Evolutionary conservation across 2,888 invertebrate genomes (phyloP), one percentile per base, ranked within the genome.

Genomic region (Aleiodes leptofemur): DNA sequence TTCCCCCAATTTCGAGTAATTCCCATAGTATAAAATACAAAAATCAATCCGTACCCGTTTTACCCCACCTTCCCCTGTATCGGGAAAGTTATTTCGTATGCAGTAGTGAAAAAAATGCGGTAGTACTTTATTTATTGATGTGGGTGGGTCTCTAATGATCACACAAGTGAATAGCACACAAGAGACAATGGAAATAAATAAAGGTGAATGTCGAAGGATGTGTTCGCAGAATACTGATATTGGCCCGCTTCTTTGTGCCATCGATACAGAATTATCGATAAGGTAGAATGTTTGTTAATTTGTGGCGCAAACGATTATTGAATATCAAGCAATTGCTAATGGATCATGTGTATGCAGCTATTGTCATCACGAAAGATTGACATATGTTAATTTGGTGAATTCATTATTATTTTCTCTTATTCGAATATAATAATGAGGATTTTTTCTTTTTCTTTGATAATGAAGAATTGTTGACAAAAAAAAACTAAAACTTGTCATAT

Each of bases 191-290:
- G 31, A 13, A 31, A n/a, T n/a, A n/a, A 23, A 23, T 31, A 14
- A n/a, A 51, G 6, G n/a, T 43, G 43, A 11, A 51, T 51, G 34
- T n/a, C 34, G 34, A 4, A 34, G 31, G 59, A 34, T 31, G 64
- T 31, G 64, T 31, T 70, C 5, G 31, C 34, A 31, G 74, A 74
- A 74, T 74, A 74, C 64, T 74, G 74, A 74, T 74, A 64, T 64
- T 70, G 74, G 43, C 70, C 74, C 48, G 31, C 55, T 70, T 74
- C 50, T 13, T 56, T 61, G 8, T 74, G 48, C 48, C 31, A 64
- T 70, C 48, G 68, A 68, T 48, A 57, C 72, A 53, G 31, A 16
- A 38, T 55, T 69, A 69, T 56, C 34, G 59, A 59, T 59, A 59
- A 34, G 59, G 34, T 29, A 34, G 29, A 59, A 38, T 34, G 59